These are phyloP conservation scores for Nomada flava DNA, from an alignment of 2,888 invertebrate genomes.

Conservation along the genomic window DNA sequence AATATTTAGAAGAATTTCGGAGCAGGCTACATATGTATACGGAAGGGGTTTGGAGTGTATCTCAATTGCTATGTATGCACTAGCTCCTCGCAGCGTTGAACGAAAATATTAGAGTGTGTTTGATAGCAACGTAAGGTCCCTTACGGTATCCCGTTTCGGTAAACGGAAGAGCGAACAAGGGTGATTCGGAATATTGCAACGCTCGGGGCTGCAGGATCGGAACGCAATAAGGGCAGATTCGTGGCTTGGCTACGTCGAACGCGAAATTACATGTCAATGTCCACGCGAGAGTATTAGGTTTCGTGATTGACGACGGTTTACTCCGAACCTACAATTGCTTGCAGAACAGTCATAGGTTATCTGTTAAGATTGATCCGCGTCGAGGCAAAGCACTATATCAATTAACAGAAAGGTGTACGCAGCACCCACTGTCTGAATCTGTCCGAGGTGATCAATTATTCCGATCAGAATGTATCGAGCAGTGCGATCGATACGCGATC, in stretches of 20 bases:
- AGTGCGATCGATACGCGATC: not conserved
- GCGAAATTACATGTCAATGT: slow-evolving; percentile 71
- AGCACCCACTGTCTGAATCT: not conserved
- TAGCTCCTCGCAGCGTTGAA: no score
- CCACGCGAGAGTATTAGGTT: slow-evolving; percentile 61
- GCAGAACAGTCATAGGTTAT: slow-evolving; percentile 60
- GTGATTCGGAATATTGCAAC: slow-evolving; percentile 25
- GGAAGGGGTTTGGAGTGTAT: no score
- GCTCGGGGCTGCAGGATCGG: not conserved
- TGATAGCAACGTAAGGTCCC: not conserved
- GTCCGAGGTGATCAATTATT: slow-evolving; percentile 29
- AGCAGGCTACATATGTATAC: no score
- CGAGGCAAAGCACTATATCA: slow-evolving; percentile 59
- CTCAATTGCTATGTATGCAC: no score
- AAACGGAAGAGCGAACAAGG: slow-evolving; percentile 7
- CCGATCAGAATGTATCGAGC: slow-evolving; percentile 10
- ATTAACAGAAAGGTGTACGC: slow-evolving; percentile 48
- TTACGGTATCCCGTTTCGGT: not conserved
- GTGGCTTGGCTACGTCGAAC: slow-evolving; percentile 47
- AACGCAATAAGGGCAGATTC: slow-evolving; percentile 29
- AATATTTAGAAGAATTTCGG: no score
- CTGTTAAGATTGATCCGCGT: slow-evolving; percentile 67
- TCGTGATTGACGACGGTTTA: slow-evolving; percentile 69
- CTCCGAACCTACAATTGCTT: slow-evolving; percentile 55
- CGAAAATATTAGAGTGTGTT: not conserved